phyloP scores from a whole-genome alignment of 2,888 invertebrate genomes.

The Rhagonycha fulva region DNA sequence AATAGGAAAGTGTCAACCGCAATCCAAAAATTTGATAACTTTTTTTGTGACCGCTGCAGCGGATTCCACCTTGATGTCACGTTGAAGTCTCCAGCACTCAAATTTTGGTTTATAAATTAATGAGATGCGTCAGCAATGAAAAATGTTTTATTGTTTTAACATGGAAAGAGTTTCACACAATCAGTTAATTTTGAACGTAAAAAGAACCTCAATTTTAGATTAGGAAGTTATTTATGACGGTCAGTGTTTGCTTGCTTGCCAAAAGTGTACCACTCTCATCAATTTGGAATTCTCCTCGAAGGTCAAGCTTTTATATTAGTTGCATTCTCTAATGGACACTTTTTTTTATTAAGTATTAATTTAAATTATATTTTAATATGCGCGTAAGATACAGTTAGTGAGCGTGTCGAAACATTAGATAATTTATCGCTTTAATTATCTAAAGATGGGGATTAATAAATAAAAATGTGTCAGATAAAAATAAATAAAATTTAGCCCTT shows the following conservation, averaged over 20 bases:
- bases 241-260: slow-evolving; percentile 13
- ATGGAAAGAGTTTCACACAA: background rate
- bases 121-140: background rate
- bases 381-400: slow-evolving; percentile 32
- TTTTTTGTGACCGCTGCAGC: background rate
- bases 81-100: background rate
- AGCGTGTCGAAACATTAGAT: slow-evolving; percentile 31
- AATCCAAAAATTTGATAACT: background rate
- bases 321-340: slow-evolving; percentile 16
- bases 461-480: slow-evolving; percentile 29
- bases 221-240: slow-evolving; percentile 23
- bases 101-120: background rate
- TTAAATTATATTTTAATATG: background rate
- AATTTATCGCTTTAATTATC: slow-evolving; percentile 35
- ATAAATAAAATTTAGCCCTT: slow-evolving; percentile 29
- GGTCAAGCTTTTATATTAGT: slow-evolving; percentile 22
- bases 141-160: slow-evolving; percentile 9
- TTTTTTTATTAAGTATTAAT: slow-evolving; percentile 8
- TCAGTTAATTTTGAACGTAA: background rate
- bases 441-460: slow-evolving; percentile 22
- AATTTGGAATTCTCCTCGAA: slow-evolving; percentile 25
- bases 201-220: slow-evolving; percentile 8
- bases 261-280: slow-evolving; percentile 29
- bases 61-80: background rate
- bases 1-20: background rate